phyloP scores from a whole-genome alignment of 2,113 vertebrate genomes.

The Physeter macrocephalus region DNA sequence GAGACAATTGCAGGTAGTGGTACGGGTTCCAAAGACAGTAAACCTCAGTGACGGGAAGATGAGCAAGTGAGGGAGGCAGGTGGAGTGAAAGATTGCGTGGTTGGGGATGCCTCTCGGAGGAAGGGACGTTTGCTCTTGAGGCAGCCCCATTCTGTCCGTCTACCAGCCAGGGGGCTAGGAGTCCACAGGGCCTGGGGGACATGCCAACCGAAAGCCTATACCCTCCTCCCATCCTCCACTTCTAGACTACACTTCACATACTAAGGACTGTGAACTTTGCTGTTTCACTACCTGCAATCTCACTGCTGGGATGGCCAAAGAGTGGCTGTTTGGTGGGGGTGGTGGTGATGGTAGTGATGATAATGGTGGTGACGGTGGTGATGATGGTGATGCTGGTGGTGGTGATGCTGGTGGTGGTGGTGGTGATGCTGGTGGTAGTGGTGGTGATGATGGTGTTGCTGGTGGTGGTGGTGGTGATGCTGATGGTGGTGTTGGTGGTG shows the following conservation, averaged over 20 bases:
- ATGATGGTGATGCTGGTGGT: background rate
- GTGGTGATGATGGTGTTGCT: accelerated
- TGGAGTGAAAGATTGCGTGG: background rate
- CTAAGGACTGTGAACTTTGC: background rate
- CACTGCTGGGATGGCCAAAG: background rate
- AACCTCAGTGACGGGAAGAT: background rate
- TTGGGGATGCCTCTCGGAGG: background rate
- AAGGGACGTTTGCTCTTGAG: background rate
- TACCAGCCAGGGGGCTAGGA: background rate
- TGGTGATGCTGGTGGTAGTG: accelerated
- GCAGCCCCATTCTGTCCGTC: background rate
- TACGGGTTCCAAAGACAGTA: background rate
- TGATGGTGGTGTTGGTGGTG: accelerated
- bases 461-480: accelerated
- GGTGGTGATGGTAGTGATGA: background rate
- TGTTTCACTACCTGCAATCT: background rate
- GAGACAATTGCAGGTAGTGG: background rate
- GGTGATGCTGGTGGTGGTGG: accelerated
- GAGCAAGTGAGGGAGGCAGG: background rate
- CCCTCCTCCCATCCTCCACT: no score
- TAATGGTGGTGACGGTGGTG: no score
- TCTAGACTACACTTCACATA: background rate
- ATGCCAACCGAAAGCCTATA: background rate
- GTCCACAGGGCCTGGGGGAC: background rate
- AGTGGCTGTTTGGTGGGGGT: background rate